phyloP scores from a whole-genome alignment of 2,888 invertebrate species.

The Lathronympha strigana region DNA sequence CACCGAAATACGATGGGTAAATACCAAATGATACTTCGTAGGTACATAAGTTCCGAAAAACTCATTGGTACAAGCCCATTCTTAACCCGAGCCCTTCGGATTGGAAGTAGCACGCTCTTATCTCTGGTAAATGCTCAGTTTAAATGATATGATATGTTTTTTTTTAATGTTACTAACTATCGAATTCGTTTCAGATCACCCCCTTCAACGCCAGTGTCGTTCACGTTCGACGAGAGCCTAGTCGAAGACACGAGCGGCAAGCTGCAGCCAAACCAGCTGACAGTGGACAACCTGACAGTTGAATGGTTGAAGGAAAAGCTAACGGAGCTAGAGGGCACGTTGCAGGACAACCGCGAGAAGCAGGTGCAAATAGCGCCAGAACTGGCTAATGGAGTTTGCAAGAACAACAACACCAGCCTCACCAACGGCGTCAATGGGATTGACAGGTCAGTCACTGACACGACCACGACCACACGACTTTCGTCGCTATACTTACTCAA shows the following conservation, averaged over 20 bases:
- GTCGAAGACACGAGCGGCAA: constrained; percentile 95
- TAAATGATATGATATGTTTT: too few species aligned
- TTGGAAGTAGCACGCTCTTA: too few species aligned
- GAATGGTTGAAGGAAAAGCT: constrained; percentile 94
- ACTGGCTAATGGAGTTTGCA: constrained; percentile 79
- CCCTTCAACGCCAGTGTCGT: constrained; percentile 89
- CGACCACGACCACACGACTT: too few species aligned
- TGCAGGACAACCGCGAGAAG: constrained; percentile 91
- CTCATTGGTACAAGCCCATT: too few species aligned
- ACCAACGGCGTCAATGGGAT: constrained; percentile 83
- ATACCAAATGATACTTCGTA: too few species aligned
- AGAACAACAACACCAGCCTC: constrained; percentile 75
- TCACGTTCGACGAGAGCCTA: constrained; percentile 94
- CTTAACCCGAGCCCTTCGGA: too few species aligned
- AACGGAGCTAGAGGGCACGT: constrained; percentile 89
- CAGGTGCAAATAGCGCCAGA: constrained; percentile 84
- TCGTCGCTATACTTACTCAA: too few species aligned
- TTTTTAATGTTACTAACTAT: too few species aligned
- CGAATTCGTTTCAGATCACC: constrained; percentile 86
- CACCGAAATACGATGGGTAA: too few species aligned
- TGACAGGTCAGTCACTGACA: not conserved
- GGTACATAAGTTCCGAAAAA: too few species aligned
- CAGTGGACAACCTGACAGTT: constrained; percentile 96
- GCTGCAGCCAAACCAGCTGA: constrained; percentile 93
- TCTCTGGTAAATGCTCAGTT: too few species aligned